Evolutionary conservation across 2,797 vertebrate genomes (phyloP).

Genomic region (Australoheros facetus): DNA sequence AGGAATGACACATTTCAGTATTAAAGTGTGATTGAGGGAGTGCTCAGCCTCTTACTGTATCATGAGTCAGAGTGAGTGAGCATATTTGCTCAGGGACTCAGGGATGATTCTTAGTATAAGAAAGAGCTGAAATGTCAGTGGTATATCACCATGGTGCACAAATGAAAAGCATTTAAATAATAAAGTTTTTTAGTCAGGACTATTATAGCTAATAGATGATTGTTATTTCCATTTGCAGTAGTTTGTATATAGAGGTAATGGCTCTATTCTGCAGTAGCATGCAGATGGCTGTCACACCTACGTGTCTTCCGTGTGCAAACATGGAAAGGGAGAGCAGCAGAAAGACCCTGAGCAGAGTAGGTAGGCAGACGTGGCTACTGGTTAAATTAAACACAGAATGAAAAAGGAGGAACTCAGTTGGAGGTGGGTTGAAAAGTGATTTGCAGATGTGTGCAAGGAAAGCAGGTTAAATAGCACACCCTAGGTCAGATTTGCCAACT

Average conservation of each 20-base stretch:
- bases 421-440: neutral
- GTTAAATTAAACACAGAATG: neutral
- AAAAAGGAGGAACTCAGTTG: neutral
- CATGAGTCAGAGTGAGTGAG: neutral
- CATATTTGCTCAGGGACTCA: neutral
- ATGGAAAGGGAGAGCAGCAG: neutral
- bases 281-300: neutral
- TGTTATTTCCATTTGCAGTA: neutral
- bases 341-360: neutral
- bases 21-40: neutral
- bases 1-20: neutral
- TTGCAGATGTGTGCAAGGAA: neutral
- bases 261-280: no score
- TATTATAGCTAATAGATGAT: neutral
- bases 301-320: neutral
- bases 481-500: neutral
- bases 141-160: neutral
- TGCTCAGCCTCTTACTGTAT: neutral
- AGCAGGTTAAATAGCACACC: neutral
- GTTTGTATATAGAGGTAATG: no score
- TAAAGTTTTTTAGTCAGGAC: neutral
- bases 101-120: neutral
- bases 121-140: neutral
- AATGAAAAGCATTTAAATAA: slow-evolving; percentile 1
- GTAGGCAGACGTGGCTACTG: neutral